Percentiles rank a stretch among this genome's conserved stretches.
These are phyloP conservation scores for Trichacis sp. DNA, from an alignment of 2,888 invertebrate species.

Conservation along the genomic window DNA sequence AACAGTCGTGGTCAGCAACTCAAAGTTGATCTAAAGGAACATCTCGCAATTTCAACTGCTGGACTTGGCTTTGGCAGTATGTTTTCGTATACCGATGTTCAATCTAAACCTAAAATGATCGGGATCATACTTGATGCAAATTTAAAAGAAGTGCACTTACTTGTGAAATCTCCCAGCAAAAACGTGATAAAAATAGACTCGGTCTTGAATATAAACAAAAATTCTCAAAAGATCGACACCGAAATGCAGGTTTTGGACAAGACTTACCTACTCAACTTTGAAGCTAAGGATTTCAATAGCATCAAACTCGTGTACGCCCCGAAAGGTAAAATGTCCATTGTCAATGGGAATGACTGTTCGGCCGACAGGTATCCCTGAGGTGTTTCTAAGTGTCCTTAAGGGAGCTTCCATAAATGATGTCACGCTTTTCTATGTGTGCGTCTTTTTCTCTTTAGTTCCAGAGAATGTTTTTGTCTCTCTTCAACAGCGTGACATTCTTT, in stretches of 20 bases:
- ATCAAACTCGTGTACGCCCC: constrained; percentile 71
- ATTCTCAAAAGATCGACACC: constrained; percentile 71
- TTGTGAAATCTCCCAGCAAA: constrained; percentile 68
- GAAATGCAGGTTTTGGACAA: constrained; percentile 71
- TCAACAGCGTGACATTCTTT: too few species aligned
- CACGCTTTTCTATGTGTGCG: too few species aligned
- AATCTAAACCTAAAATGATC: constrained; percentile 59
- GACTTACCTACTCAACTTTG: constrained; percentile 69
- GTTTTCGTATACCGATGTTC: constrained; percentile 63
- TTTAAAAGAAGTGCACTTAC: constrained; percentile 44
- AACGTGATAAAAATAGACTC: constrained; percentile 72
- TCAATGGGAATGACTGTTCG: too few species aligned
- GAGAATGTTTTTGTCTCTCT: too few species aligned
- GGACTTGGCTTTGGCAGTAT: constrained; percentile 60
- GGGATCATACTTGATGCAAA: constrained; percentile 50
- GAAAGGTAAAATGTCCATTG: too few species aligned
- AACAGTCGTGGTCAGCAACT: constrained; percentile 70
- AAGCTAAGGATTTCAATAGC: constrained; percentile 73
- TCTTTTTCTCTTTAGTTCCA: too few species aligned
- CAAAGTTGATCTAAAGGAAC: constrained; percentile 61
- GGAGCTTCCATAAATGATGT: too few species aligned
- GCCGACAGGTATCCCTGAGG: too few species aligned
- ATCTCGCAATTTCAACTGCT: constrained; percentile 56
- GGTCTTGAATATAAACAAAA: constrained; percentile 70
- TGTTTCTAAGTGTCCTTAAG: too few species aligned